Conservation (phyloP, 1,140 invertebrate genomes). For the Cyclina sinensis region DNA sequence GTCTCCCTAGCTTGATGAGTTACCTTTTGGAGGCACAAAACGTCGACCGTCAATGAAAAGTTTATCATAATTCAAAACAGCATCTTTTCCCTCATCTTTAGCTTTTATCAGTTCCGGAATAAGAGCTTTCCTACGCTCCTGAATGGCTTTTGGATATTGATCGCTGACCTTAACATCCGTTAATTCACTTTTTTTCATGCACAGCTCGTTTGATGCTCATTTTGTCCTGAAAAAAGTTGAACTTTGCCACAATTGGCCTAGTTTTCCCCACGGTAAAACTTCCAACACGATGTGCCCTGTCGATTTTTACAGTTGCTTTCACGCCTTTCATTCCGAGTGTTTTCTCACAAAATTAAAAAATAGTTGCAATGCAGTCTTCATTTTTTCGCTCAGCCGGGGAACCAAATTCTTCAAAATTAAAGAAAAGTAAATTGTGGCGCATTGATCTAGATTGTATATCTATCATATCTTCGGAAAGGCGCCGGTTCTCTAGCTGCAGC, state of each 20-base stretch:
- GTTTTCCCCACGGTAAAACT: not conserved
- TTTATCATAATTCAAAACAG: not conserved
- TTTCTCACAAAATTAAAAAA: not conserved
- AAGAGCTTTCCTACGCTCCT: not conserved
- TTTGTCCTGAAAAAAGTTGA: not conserved
- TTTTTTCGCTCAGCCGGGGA: not conserved
- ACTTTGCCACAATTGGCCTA: slow-evolving; percentile 20
- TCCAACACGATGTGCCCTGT: slow-evolving; percentile 32
- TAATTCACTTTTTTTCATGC: not conserved
- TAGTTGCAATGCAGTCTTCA: not conserved
- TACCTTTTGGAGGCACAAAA: too few species aligned
- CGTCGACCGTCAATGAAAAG: not conserved
- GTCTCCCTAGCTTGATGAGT: not conserved
- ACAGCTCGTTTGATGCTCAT: not conserved
- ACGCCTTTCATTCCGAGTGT: not conserved
- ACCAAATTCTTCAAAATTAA: not conserved
- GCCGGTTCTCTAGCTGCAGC: not conserved
- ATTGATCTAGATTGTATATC: not conserved
- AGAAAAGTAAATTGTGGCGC: slow-evolving; percentile 7
- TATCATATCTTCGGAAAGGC: not conserved
- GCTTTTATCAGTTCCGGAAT: not conserved
- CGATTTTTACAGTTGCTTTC: not conserved
- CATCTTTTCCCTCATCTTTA: not conserved
- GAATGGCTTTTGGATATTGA: slow-evolving; percentile 9
- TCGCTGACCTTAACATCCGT: not conserved